Base-by-base conservation (phyloP, 2,113 vertebrate genomes). In the Mormoops blainvillei region DNA sequence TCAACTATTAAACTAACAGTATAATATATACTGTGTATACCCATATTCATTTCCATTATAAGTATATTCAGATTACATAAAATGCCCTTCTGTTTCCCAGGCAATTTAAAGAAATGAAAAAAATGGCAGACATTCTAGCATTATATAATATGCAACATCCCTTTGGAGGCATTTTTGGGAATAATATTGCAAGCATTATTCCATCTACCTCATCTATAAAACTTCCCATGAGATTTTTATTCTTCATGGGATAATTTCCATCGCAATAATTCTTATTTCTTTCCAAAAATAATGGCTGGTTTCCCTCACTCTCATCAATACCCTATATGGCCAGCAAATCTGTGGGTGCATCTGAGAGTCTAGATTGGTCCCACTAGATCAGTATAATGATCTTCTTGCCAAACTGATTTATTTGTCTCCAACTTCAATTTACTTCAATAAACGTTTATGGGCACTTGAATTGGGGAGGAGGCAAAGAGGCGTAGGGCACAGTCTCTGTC, bases 181-280 rank as follows among this genome's bases (percentile, higher is more conserved):
- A 83, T 74, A 89, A 80, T 92, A 76, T 68, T 93, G 70, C 33
- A 90, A 56, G 70, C 63, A 61, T 92, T 63, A 84, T 96, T 97
- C 22, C 67, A 33, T 89, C 74, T 81, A 56, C 52, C 76, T 94
- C 93, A 94, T 89, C 87, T 52, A 73, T 83, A 95, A 94, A 97
- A 76, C 77, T 63, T 89, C 93, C 56, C 41, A 6, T 56, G 70
- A 41, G 80, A 95, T 67, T 71, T 70, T 43, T 71, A 33, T 94
- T 96, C 92, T 96, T 95, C 88, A 87, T 97, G 80, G 80, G 52
- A 52, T 94, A 90, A 95, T 97, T 90, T 93, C 38, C 38, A 48
- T 74, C 6, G 54, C 52, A 82, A 68, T 94, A 80, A 95, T 89
- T 95, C 84, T 97, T 92, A 83, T 82, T 97, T 97, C 96, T 92